A percentile compares a stretch with the other conserved stretches of the same genome.
Evolutionary conservation across 2,797 vertebrate genomes (phyloP).

Genomic region (Chromis chromis): DNA sequence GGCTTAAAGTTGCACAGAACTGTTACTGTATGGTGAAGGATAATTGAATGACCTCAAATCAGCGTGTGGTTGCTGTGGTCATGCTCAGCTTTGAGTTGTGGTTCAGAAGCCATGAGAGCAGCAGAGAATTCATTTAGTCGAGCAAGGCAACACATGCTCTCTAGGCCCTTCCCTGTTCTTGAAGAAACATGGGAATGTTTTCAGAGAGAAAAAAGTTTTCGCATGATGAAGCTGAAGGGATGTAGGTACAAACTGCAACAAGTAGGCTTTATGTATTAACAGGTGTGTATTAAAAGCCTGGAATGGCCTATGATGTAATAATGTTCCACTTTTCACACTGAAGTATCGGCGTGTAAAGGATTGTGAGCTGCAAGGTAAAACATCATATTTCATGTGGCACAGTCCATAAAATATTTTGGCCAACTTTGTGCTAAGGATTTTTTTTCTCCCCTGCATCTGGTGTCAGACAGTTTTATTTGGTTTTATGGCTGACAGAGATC

Average conservation of each 20-base stretch:
- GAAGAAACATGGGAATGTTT: slow-evolving; percentile 60
- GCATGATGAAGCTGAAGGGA: slow-evolving; percentile 52
- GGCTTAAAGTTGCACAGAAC: slow-evolving; percentile 50
- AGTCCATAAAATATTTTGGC: slow-evolving; percentile 72
- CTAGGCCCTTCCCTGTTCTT: slow-evolving; percentile 35
- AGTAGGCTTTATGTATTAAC: slow-evolving; percentile 75
- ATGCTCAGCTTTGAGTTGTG: slow-evolving; percentile 60
- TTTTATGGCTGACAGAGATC: slow-evolving; percentile 73
- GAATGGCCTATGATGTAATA: slow-evolving; percentile 78
- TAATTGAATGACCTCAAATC: slow-evolving; percentile 71
- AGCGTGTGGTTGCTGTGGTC: slow-evolving; percentile 64
- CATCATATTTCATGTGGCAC: slow-evolving; percentile 70
- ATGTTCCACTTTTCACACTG: slow-evolving; percentile 73
- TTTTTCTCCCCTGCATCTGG: slow-evolving; percentile 66
- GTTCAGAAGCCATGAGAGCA: slow-evolving; percentile 56
- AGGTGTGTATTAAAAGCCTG: slow-evolving; percentile 77
- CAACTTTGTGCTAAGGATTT: slow-evolving; percentile 49
- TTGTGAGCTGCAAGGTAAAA: slow-evolving; percentile 65
- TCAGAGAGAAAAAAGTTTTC: slow-evolving; percentile 33
- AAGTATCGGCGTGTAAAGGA: slow-evolving; percentile 56
- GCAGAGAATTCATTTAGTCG: slow-evolving; percentile 49
- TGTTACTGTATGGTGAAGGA: slow-evolving; percentile 45
- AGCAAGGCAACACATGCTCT: slow-evolving; percentile 45
- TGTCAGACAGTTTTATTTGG: slow-evolving; percentile 77
- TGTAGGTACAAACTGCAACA: slow-evolving; percentile 54